Base-by-base conservation (phyloP, 2,113 vertebrate species). In the Burhinus bistriatus region DNA sequence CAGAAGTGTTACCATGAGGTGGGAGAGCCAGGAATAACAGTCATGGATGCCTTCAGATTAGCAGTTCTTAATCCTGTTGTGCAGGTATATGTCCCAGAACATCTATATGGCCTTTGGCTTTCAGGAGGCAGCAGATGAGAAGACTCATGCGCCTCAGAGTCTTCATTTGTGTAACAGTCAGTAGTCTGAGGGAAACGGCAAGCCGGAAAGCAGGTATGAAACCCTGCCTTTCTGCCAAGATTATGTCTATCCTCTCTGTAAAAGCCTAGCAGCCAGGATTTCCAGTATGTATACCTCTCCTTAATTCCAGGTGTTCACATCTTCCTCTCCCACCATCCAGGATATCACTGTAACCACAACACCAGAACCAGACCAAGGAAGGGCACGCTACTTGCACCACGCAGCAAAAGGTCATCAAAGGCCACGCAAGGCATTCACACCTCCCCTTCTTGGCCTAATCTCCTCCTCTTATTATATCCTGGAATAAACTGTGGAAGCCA, bases 11-110 rank as follows among this genome's bases (percentile, higher is more conserved):
- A 42, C 9, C 11, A 5, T 9, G 55, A 80, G 40, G 47, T 51
- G 29, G 21, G n/a, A 73, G 8, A 78, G 3, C 3, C 68, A 62
- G 42, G 55, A 84, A 52, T 26, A 91, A 38, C 9, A 75, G 51
- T 54, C 3, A 45, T 0, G 0, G 27, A 25, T 45, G 9, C 25
- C 38, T 70, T 70, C 55, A 49, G 42, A 87, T 26, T 5, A 65
- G 58, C 27, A 87, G 27, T 6, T 91, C 9, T 40, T 49, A 44
- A 77, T 29, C 29, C 58, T 81, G 8, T 18, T 44, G 36, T 25
- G 54, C 13, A 61, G n/a, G 12, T 64, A 12, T 40, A 12, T 7
- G n/a, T 29, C 20, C 9, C 26, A 83, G 34, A 86, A 64, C 29
- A 38, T 0, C 0, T 14, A 22, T 9, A 26, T 6, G 17, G 71